Conservation (phyloP, 1,140 invertebrate genomes). For the Aphelenchoides avenae region DNA sequence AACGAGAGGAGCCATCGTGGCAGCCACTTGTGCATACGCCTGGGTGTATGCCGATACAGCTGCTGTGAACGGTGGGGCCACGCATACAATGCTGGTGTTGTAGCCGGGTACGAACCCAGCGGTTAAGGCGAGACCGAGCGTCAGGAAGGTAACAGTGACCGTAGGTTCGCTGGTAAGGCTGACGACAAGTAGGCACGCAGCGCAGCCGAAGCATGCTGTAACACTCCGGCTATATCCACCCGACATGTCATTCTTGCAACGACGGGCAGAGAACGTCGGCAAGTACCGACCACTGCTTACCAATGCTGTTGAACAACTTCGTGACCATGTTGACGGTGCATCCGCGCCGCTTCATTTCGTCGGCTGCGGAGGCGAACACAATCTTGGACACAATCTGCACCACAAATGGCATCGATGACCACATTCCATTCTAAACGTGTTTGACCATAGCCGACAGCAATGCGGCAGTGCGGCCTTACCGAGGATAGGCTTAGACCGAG, state of each 20-base stretch:
- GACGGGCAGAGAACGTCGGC: neutral
- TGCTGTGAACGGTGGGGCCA: conserved; percentile 23
- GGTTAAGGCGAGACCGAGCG: conserved; percentile 15
- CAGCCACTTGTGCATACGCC: conserved; percentile 19
- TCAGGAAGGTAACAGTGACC: conserved; percentile 14
- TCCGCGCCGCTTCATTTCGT: conserved; percentile 14
- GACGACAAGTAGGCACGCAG: conserved; percentile 19
- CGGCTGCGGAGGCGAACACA: conserved; percentile 19
- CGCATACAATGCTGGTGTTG: conserved; percentile 17
- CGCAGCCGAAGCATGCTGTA: conserved; percentile 29
- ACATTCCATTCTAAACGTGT: conserved; percentile 24
- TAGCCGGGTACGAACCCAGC: conserved; percentile 16
- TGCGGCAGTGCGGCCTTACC: conserved; percentile 9
- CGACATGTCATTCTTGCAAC: neutral
- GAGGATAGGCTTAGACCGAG: conserved; percentile 10
- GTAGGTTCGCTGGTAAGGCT: neutral
- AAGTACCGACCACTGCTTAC: too few relatives aligned
- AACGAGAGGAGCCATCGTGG: conserved; percentile 18
- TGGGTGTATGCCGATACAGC: conserved; percentile 28
- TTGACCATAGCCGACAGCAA: neutral
- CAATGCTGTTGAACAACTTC: conserved; percentile 19
- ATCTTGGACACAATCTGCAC: conserved; percentile 26
- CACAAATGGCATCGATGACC: conserved; percentile 28
- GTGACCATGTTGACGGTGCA: conserved; percentile 17
- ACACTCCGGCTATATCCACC: neutral